These are phyloP conservation scores for Hemistola chrysoprasaria DNA, from an alignment of 2,888 invertebrate genomes.

Conservation along the genomic window DNA sequence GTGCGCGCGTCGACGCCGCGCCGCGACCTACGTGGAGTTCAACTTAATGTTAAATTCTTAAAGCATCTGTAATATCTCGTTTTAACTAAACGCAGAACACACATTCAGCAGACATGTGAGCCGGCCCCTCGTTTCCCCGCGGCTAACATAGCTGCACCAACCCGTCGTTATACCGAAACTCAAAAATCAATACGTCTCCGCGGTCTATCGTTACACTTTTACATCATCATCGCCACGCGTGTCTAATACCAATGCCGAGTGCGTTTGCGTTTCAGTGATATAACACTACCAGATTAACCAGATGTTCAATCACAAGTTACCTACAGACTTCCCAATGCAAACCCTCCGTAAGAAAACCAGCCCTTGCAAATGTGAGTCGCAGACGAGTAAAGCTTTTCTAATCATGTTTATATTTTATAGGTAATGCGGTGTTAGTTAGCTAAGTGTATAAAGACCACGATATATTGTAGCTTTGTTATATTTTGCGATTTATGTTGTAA, in stretches of 20 bases:
- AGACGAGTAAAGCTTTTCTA: constrained; percentile 45
- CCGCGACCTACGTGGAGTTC: no score
- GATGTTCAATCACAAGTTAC: constrained; percentile 83
- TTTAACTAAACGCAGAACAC: constrained; percentile 23
- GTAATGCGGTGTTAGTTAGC: constrained; percentile 67
- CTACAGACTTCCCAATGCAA: constrained; percentile 89
- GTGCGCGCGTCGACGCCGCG: constrained; percentile 40
- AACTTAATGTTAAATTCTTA: constrained; percentile 41
- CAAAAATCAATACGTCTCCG: constrained; percentile 67
- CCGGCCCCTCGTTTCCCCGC: constrained; percentile 15
- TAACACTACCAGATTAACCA: constrained; percentile 55
- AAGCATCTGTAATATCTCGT: constrained; percentile 27
- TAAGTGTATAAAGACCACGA: constrained; percentile 59
- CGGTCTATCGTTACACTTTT: constrained; percentile 52
- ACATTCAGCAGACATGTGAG: constrained; percentile 36
- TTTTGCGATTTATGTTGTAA: constrained; percentile 69
- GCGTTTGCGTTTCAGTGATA: constrained; percentile 72
- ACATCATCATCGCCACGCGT: constrained; percentile 42
- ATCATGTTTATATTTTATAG: constrained; percentile 38
- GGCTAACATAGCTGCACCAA: constrained; percentile 34
- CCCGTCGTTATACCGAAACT: constrained; percentile 46
- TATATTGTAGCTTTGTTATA: constrained; percentile 62
- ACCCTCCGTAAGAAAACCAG: constrained; percentile 96
- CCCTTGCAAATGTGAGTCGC: constrained; percentile 95
- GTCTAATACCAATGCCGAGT: constrained; percentile 56